Evolutionary conservation across 53 echinoderm and acorn worm species (phyloP).

Genomic region (Actinopyga echinites): DNA sequence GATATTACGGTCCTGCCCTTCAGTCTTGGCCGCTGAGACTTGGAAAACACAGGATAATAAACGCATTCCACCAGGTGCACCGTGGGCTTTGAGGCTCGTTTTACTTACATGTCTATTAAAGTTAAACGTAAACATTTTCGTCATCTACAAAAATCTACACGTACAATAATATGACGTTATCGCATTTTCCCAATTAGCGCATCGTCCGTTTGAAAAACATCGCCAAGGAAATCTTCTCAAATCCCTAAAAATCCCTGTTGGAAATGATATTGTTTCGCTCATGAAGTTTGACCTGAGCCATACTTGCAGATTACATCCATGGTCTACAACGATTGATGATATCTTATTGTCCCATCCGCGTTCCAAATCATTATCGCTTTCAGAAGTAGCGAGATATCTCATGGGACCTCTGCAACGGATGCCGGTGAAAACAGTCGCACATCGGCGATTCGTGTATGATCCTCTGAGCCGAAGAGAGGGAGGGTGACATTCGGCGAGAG

Average conservation of each 20-base stretch:
- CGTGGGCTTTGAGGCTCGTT: no score
- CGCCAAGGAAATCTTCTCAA: slow-evolving; percentile 10
- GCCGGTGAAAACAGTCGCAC: slow-evolving; percentile 5
- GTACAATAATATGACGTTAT: background rate
- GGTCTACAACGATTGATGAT: background rate
- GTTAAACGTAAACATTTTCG: background rate
- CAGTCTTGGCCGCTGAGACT: no score
- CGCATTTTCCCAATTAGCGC: background rate
- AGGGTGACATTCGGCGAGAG: background rate
- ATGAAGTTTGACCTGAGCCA: background rate
- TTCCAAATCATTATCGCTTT: background rate
- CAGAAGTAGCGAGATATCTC: background rate
- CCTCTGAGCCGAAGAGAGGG: background rate
- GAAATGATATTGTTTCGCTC: background rate
- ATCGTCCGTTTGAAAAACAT: background rate
- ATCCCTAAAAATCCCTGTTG: slow-evolving; percentile 19
- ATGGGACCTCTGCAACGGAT: background rate
- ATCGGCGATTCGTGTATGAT: background rate
- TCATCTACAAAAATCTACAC: background rate
- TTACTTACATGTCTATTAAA: no score
- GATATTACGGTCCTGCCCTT: no score
- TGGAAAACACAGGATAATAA: no score
- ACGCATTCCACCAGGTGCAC: no score
- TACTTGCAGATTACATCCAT: background rate
- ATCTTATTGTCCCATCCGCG: slow-evolving; percentile 1